Evolutionary conservation across 2,113 vertebrate species (phyloP).

Genomic region (Fregata magnificens): DNA sequence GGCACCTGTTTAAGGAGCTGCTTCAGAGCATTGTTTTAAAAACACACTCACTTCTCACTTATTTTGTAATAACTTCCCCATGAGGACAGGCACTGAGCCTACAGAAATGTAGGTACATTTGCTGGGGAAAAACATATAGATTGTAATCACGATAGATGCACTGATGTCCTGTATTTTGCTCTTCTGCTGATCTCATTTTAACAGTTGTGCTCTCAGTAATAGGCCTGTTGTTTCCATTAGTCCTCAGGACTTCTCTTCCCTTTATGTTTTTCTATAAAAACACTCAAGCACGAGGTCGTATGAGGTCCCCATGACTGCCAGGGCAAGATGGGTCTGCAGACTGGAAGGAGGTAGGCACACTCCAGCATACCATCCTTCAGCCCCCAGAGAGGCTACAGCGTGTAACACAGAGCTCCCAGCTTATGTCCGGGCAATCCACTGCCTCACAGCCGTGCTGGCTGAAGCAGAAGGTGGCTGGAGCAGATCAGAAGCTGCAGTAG

Average conservation of each 20-base stretch:
- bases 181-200: not conserved
- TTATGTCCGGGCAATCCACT: fast-evolving
- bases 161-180: not conserved
- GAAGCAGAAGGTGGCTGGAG: not conserved
- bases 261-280: not conserved
- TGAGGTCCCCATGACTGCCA: not conserved
- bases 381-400: not conserved
- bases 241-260: not conserved
- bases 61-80: not conserved
- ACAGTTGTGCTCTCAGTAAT: not conserved
- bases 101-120: not conserved
- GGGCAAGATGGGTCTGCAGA: not conserved
- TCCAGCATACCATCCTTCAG: not conserved
- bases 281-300: fast-evolving
- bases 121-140: not conserved
- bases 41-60: not conserved
- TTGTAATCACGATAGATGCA: not conserved
- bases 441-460: not conserved
- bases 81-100: not conserved
- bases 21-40: not conserved
- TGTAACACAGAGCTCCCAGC: not conserved
- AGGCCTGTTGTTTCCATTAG: not conserved
- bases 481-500: not conserved
- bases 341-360: not conserved
- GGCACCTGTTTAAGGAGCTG: not conserved